phyloP scores from a whole-genome alignment of 2,888 invertebrate genomes.

The Tiphia femorata region DNA sequence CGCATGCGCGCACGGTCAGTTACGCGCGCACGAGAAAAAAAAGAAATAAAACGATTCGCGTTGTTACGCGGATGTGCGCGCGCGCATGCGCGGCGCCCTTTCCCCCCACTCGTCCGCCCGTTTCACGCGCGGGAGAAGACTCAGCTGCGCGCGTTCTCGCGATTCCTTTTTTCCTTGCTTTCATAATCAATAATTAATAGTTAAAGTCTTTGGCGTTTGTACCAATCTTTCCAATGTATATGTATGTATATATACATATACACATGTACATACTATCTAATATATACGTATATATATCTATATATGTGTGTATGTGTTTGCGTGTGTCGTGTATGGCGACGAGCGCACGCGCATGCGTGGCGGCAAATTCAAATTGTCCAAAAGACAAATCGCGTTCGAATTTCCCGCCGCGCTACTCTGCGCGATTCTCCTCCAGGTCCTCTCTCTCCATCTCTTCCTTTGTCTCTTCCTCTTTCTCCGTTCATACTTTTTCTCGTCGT shows the following conservation, averaged over 20 bases:
- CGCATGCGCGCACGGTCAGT: no score
- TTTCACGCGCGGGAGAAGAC: background rate
- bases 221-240: constrained; percentile 54
- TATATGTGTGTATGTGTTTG: background rate
- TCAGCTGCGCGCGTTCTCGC: background rate
- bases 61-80: no score
- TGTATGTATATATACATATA: background rate
- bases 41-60: no score
- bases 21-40: no score
- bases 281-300: background rate
- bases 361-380: no score
- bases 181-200: constrained; percentile 52
- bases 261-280: background rate
- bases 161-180: constrained; percentile 26
- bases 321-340: background rate
- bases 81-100: no score
- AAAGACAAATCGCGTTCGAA: no score
- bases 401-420: no score
- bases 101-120: background rate
- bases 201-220: constrained; percentile 66
- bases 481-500: no score
- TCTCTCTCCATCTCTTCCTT: no score
- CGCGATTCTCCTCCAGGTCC: no score
- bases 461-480: no score
- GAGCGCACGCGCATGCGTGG: background rate